Evolutionary conservation across 37 sponge, comb jelly and placozoan genomes (phyloP).

Genomic region (Oopsacas minuta): DNA sequence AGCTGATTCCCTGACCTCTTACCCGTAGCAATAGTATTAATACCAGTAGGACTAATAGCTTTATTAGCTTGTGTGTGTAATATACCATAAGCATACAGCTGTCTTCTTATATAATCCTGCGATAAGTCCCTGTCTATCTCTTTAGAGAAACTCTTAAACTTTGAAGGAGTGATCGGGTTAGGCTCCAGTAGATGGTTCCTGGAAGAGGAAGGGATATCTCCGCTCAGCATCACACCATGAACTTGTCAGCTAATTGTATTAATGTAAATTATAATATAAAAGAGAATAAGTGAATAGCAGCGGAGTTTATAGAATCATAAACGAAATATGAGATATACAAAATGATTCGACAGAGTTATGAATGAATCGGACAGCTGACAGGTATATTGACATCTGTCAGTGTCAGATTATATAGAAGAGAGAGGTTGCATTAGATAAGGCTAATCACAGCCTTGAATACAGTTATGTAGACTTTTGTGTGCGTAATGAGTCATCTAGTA

Average conservation of each 20-base stretch:
- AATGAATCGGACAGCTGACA: no score
- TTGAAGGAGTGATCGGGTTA: background rate
- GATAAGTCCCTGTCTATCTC: background rate
- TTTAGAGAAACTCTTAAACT: conserved; percentile 10
- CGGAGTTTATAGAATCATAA: background rate
- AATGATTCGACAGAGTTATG: background rate
- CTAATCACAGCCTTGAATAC: no score
- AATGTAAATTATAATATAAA: no score
- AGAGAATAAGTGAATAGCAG: no score
- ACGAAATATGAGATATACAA: background rate
- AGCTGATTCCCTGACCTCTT: background rate
- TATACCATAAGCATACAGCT: background rate
- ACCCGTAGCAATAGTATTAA: background rate
- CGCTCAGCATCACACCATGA: background rate
- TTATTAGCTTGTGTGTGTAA: background rate
- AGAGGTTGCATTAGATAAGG: no score
- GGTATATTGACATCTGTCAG: no score
- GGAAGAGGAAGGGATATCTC: background rate
- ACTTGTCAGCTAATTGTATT: background rate
- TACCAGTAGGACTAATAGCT: background rate
- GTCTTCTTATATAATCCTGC: background rate
- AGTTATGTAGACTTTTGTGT: no score
- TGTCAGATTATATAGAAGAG: no score
- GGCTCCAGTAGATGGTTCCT: background rate
- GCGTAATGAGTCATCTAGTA: background rate